Base-by-base conservation (phyloP, 2,113 vertebrate species). In the Misgurnus mizolepis region DNA sequence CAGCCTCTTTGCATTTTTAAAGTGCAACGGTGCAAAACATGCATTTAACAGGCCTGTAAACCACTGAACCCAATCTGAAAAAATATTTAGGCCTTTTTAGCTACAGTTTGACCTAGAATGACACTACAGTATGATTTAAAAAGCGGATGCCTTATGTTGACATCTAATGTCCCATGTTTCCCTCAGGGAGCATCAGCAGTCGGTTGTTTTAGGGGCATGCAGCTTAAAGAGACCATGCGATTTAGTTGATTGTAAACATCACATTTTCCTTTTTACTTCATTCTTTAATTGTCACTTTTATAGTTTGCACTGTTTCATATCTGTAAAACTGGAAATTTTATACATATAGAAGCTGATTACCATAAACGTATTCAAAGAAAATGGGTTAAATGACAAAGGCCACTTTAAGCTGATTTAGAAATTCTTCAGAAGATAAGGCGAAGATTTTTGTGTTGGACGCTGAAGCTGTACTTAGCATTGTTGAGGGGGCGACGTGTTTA, bases 391-490 rank as follows among this genome's bases (percentile, higher is more conserved):
- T 72, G 39, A 58, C 1, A 3, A 14, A 10, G 40, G 40, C 70
- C 70, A 60, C 40, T 12, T 73, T 73, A 40, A 73, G 40, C 71
- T 7, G n/a, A 40, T 45, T 74, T 60, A 4, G 55, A 74, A 61
- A 45, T 74, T 61, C 55, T 74, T 7, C 0, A 53, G 47, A 73
- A 18, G 34, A 7, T 72, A 56, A 72, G 53, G 22, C 34, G 0
- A 66, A 41, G 41, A 39, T 43, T 65, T 74, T 58, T 39, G 53
- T 11, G 14, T 41, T 75, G 18, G 49, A 12, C 9, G 10, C 2
- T 75, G 40, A 70, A 60, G 6, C 14, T 66, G 75, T 41, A 27
- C 39, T 56, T 50, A 7, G 45, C 43, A 43, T 65, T 49, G 58
- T 56, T 55, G 34, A 53, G 55, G 70, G 66, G 43, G 55, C 50